phyloP scores from a whole-genome alignment of 2,797 vertebrate species.

The Podarcis lilfordi region DNA sequence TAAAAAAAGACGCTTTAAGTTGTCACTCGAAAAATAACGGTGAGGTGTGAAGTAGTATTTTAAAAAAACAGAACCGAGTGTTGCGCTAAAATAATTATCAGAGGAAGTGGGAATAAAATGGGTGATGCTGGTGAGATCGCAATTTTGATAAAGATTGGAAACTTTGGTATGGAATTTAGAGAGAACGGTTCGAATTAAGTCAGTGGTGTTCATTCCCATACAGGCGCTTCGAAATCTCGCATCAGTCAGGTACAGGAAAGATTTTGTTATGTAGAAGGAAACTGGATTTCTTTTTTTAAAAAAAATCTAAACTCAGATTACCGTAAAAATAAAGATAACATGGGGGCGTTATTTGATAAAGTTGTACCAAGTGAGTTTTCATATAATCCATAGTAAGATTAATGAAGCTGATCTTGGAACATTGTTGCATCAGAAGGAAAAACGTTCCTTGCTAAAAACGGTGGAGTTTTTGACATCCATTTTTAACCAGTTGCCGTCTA shows the following conservation, averaged over 20 bases:
- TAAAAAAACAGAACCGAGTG: not conserved
- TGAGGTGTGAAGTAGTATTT: not conserved
- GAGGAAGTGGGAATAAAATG: not conserved
- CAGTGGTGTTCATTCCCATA: not conserved
- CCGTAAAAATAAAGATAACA: not conserved
- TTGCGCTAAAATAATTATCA: too few species aligned
- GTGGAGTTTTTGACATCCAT: too few species aligned
- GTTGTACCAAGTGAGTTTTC: not conserved
- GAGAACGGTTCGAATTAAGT: not conserved
- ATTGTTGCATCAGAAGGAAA: not conserved
- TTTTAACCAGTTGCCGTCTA: not conserved
- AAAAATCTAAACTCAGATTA: not conserved
- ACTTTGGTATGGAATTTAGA: not conserved
- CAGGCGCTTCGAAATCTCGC: not conserved
- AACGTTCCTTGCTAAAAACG: not conserved
- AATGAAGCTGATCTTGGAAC: not conserved
- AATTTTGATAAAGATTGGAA: not conserved
- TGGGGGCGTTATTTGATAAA: not conserved
- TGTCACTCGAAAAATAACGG: not conserved
- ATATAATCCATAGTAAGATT: not conserved
- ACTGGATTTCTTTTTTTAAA: not conserved
- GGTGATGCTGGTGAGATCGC: not conserved
- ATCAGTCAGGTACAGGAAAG: not conserved
- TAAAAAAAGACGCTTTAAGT: not conserved
- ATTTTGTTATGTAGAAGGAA: not conserved